Evolutionary conservation across 2,797 vertebrate genomes (phyloP), one percentile per base, ranked within the genome.

Genomic region (Amblyopsis hoosieri): DNA sequence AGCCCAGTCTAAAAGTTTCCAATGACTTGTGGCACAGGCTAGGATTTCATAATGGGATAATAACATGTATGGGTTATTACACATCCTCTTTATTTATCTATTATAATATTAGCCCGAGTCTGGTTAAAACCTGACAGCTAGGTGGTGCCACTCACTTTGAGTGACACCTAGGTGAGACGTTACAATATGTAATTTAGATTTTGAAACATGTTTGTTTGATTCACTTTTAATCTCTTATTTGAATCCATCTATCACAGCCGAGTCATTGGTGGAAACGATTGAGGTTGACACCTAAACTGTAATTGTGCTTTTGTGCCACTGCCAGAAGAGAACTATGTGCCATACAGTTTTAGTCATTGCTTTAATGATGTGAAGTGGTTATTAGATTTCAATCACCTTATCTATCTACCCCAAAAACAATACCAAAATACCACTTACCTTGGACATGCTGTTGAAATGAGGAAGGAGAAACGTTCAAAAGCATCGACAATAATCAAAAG

Each of bases 401-500:
- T 78, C 77, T 74, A 75, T 84, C 71, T 77, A 63, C 71, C 73
- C 67, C 69, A 57, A 83, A 90, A 75, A 73, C 82, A 74, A 69
- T 82, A 76, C 89, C 87, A 84, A 87, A 74, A 63, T 77, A 90
- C 88, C 77, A 10, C 91, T 86, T 89, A 87, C 70, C 87, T 85
- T 83, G 87, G 64, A 83, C 53, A 89, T 81, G 64, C 71, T 84
- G 85, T 87, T 92, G 92, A 89, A 94, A 93, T 89, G 87, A 90
- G 88, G 78, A 81, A 90, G 87, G 77, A 76, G 58, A 85, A 81
- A 84, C 84, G 84, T 91, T 92, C 88, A 93, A 88, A 92, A 92
- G 83, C 91, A 87, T 91, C 91, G 90, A 92, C 89, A 95, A 83
- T 89, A 94, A 93, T 95, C 89, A 57, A 74, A 94, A 90, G 91